These are phyloP conservation scores for Chaetodon trifascialis DNA, from an alignment of 2,113 vertebrate genomes.

Conservation along the genomic window DNA sequence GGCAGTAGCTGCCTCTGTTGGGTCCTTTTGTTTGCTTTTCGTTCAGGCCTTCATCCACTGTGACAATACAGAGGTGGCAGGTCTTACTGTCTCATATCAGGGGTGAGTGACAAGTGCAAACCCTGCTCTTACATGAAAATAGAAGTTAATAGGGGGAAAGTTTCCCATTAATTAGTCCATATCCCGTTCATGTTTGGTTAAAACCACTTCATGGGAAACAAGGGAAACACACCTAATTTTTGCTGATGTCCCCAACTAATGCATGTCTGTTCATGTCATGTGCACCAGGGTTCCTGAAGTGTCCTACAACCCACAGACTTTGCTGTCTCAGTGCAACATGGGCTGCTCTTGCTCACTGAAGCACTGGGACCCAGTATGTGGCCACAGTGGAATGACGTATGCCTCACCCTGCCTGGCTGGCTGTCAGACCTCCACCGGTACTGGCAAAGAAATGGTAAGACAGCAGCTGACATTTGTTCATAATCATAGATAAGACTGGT, in stretches of 20 bases:
- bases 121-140: not conserved
- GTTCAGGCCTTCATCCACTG: slow-evolving; percentile 88
- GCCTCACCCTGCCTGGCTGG: slow-evolving; percentile 93
- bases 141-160: slow-evolving; percentile 77
- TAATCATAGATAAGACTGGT: not conserved
- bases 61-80: slow-evolving; percentile 89
- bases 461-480: not conserved
- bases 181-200: too few relatives aligned
- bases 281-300: slow-evolving; percentile 76
- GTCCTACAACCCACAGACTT: slow-evolving; percentile 77
- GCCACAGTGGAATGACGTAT: slow-evolving; percentile 92
- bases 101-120: slow-evolving; percentile 82
- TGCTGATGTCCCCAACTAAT: too few relatives aligned
- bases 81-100: slow-evolving; percentile 90
- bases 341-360: slow-evolving; percentile 89
- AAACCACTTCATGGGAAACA: too few relatives aligned
- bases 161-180: not conserved
- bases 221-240: too few relatives aligned
- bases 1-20: slow-evolving; percentile 75
- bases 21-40: slow-evolving; percentile 86
- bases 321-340: slow-evolving; percentile 91
- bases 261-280: not conserved
- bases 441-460: slow-evolving; percentile 87
- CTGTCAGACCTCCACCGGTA: slow-evolving; percentile 85
- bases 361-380: slow-evolving; percentile 95